Conservation (phyloP, 2,113 vertebrate genomes). For the Mormyrus iriodes region DNA sequence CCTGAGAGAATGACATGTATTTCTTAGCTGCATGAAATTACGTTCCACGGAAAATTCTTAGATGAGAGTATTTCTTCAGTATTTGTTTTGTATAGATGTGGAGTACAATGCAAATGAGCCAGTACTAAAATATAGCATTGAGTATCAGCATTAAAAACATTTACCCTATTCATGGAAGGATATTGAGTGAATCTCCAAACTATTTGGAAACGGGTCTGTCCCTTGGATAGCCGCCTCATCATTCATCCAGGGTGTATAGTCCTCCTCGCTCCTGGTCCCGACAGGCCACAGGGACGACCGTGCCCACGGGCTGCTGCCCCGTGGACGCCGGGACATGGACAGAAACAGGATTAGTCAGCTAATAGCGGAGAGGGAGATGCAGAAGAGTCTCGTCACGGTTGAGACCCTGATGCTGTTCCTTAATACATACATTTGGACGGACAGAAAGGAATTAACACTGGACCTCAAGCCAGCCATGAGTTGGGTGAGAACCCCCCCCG, state of each 20-base stretch:
- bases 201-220: not conserved
- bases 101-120: not conserved
- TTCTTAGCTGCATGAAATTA: not conserved
- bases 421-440: not conserved
- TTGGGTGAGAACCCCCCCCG: not conserved
- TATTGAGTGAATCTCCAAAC: conserved; percentile 12
- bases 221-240: not conserved
- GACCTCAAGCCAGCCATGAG: not conserved
- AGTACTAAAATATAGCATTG: conserved; percentile 15
- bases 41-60: conserved; percentile 4
- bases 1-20: conserved; percentile 43
- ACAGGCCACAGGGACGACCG: not conserved
- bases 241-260: not conserved
- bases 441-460: not conserved
- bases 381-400: conserved; percentile 7
- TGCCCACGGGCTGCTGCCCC: not conserved
- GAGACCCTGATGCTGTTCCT: not conserved
- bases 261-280: not conserved
- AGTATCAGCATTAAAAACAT: not conserved
- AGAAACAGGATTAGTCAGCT: conserved; percentile 13
- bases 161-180: conserved; percentile 5
- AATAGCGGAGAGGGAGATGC: not conserved
- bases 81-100: conserved; percentile 6
- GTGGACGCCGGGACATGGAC: not conserved
- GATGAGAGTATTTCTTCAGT: conserved; percentile 28